Base-by-base conservation (phyloP, 2,888 invertebrate genomes). In the Pemphredon lugubris region DNA sequence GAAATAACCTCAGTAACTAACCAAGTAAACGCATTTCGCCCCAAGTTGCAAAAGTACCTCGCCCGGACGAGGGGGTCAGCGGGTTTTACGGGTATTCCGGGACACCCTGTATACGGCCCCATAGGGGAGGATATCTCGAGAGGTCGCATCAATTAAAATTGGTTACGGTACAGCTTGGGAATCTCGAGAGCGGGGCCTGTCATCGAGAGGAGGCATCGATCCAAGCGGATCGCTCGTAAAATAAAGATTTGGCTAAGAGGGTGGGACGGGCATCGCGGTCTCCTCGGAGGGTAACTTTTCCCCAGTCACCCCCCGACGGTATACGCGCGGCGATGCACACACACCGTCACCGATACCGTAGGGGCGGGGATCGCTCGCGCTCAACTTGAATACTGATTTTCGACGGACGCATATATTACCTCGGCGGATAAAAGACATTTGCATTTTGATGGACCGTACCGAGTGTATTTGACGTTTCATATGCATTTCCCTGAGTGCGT, bases 381-480 rank as follows among this genome's bases (percentile, higher is more conserved):
- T 79, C 86, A 76, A 79, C 74, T 79, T 85, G 86, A 87, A 87
- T 87, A 84, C 86, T 87, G 87, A 87, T 87, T 86, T 83, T 83
- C 85, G 75, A 81, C 84, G 86, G 85, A 83, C 84, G 87, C 86
- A 86, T 87, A 87, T 73, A 86, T 87, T 87, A 87, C 79, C 81
- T 64, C 40, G 70, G 77, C 80, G 86, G 86, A 87, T 87, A 87
- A 87, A 87, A 86, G 86, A 83, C 78, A 87, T 87, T 87, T 87
- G 86, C 86, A 87, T 87, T 86, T 87, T 87, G 87, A 87, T 87
- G 85, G 87, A 87, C 86, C 82, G 83, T 79, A 76, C 81, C 73
- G 84, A 86, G 85, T 87, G 87, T 86, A 87, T 86, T 86, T 87
- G 87, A 87, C 86, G 82, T 87, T 87, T 85, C 83, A 79, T 83